These are phyloP conservation scores for Oceanites oceanicus DNA, from an alignment of 2,113 vertebrate species.

Conservation along the genomic window DNA sequence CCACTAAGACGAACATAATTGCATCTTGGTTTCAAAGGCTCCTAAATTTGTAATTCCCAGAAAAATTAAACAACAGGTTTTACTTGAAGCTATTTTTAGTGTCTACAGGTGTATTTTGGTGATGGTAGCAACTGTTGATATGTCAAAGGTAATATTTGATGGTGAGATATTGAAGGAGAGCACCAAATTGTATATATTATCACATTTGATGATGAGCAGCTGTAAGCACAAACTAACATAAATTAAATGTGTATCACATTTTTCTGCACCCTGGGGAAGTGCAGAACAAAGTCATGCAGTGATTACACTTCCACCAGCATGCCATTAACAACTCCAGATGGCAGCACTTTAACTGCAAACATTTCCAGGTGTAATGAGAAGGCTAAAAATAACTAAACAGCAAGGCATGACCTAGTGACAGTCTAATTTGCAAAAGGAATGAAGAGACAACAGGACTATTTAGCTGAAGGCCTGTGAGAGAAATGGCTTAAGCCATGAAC, in stretches of 20 bases:
- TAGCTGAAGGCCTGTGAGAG: background rate
- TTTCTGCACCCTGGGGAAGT: constrained; percentile 49
- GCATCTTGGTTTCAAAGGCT: constrained; percentile 23
- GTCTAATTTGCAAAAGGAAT: constrained; percentile 37
- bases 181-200: constrained; percentile 56
- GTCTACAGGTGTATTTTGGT: constrained; percentile 39
- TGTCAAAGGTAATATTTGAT: constrained; percentile 45
- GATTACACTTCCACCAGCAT: constrained; percentile 62
- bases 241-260: constrained; percentile 61
- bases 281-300: constrained; percentile 51
- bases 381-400: constrained; percentile 59
- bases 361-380: constrained; percentile 57
- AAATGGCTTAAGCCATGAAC: background rate
- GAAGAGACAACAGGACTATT: constrained; percentile 2
- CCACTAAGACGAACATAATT: background rate
- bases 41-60: constrained; percentile 23
- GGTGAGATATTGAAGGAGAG: constrained; percentile 1
- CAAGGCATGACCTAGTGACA: constrained; percentile 44
- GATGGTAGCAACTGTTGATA: constrained; percentile 31
- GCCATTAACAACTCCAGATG: constrained; percentile 71
- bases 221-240: constrained; percentile 65
- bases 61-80: constrained; percentile 24
- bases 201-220: constrained; percentile 51
- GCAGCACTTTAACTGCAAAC: constrained; percentile 61
- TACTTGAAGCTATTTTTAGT: constrained; percentile 26